Base-by-base conservation (phyloP, 2,888 invertebrate species). In the Polylopha cassiicola region DNA sequence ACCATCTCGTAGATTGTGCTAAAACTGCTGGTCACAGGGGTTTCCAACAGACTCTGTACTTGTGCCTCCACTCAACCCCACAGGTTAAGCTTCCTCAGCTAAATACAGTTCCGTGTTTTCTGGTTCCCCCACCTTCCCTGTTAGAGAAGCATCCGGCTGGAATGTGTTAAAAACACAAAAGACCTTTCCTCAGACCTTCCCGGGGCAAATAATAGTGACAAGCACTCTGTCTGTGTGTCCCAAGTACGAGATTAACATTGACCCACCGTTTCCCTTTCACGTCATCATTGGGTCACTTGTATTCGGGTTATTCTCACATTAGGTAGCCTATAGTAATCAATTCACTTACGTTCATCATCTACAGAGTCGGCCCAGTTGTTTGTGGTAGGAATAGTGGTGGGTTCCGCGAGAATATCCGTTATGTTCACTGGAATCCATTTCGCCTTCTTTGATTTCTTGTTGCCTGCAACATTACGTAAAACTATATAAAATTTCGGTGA, bases 391-490 rank as follows among this genome's bases (percentile, higher is more conserved):
- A 87, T 84, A 42, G 88, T 86, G 36, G 89, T 89, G 39, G 90
- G 88, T 65, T 92, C 91, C 47, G 91, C 91, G 55, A 96, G 86
- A 73, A 97, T 95, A 62, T 92, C 92, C 73, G 91, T 93, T 64
- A 97, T 87, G 57, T 91, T 89, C 63, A 95, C 80, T 49, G 92
- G 92, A 72, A 91, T 93, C 73, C 94, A 94, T 88, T 94, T 95
- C 78, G 88, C 88, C 87, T 93, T 96, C 87, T 92, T 95, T 74
- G 88, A 90, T 88, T 92, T 95, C 89, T 92, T 95, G 81, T 92
- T 95, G 81, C 89, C 93, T 93, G 87, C 36, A 61, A 70, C 56
- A 47, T 47, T 49, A 50, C 39, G 44, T 45, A 33, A 50, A 47
- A 34, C 44, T 37, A 42, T 39, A 46, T 44, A 51, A 42, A 44